phyloP scores from a whole-genome alignment of 2,113 vertebrate genomes.

The Oenanthe oenanthe region DNA sequence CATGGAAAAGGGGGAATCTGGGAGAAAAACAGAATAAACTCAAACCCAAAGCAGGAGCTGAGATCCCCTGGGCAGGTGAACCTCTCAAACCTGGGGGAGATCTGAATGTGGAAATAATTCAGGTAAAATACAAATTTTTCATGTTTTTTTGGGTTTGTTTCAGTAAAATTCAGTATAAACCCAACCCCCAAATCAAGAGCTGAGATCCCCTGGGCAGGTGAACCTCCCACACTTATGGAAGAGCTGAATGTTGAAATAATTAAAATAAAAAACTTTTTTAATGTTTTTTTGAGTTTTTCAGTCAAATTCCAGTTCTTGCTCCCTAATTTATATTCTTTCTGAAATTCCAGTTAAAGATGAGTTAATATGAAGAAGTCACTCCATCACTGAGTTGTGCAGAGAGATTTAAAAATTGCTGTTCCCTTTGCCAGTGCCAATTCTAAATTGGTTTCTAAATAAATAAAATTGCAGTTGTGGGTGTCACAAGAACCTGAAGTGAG shows the following conservation, averaged over 20 bases:
- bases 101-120: not conserved
- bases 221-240: too few relatives aligned
- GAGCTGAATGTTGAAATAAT: too few relatives aligned
- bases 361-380: not conserved
- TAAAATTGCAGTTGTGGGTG: not conserved
- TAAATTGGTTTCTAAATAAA: not conserved
- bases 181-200: too few relatives aligned
- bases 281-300: not conserved
- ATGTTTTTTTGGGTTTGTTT: too few relatives aligned
- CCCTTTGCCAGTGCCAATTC: not conserved
- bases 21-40: not conserved
- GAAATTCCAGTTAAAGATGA: not conserved
- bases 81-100: not conserved
- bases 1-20: not conserved
- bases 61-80: not conserved
- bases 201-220: too few relatives aligned
- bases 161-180: too few relatives aligned
- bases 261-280: not conserved
- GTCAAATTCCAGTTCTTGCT: not conserved
- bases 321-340: not conserved
- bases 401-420: not conserved
- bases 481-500: not conserved
- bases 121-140: not conserved
- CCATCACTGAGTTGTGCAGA: not conserved
- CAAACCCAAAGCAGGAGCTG: not conserved